Percentiles rank a stretch among this genome's conserved stretches.
Evolutionary conservation across 2,797 vertebrate species (phyloP).

Genomic region (Onychomys arenicola): DNA sequence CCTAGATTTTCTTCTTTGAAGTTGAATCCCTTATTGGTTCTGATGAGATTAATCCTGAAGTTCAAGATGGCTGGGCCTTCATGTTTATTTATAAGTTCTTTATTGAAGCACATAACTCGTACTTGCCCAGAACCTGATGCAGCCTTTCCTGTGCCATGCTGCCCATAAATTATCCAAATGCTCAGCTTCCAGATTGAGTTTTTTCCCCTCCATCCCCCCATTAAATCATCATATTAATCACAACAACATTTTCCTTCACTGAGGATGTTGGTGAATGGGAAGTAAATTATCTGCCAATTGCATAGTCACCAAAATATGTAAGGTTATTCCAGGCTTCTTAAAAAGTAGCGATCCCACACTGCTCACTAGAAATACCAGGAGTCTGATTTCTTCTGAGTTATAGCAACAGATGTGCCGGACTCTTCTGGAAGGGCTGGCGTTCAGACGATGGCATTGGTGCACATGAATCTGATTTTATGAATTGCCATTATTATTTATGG

Average conservation of each 20-base stretch:
- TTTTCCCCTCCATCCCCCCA: constrained; percentile 59
- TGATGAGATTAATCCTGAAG: constrained; percentile 76
- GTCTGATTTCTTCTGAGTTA: constrained; percentile 77
- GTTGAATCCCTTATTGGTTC: constrained; percentile 58
- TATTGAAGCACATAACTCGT: constrained; percentile 64
- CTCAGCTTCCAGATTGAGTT: constrained; percentile 69
- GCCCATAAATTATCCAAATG: constrained; percentile 79
- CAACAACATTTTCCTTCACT: constrained; percentile 76
- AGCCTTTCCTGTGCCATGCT: constrained; percentile 61
- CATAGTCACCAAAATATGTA: constrained; percentile 80
- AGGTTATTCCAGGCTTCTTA: constrained; percentile 79
- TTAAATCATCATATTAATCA: constrained; percentile 81
- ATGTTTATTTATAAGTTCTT: constrained; percentile 81
- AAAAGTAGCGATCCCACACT: constrained; percentile 69
- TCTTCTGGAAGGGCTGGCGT: constrained; percentile 52
- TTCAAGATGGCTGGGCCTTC: constrained; percentile 66
- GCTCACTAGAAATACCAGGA: constrained; percentile 73
- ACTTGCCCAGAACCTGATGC: constrained; percentile 66
- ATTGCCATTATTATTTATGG: constrained; percentile 78
- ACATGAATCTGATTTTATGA: constrained; percentile 77
- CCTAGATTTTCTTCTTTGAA: constrained; percentile 65
- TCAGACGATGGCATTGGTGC: constrained; percentile 63
- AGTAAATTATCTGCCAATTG: constrained; percentile 81
- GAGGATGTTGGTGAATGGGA: constrained; percentile 78
- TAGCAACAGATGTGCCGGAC: constrained; percentile 74